Base-by-base conservation (phyloP, 2,888 invertebrate genomes). In the Sphecodes monilicornis region DNA sequence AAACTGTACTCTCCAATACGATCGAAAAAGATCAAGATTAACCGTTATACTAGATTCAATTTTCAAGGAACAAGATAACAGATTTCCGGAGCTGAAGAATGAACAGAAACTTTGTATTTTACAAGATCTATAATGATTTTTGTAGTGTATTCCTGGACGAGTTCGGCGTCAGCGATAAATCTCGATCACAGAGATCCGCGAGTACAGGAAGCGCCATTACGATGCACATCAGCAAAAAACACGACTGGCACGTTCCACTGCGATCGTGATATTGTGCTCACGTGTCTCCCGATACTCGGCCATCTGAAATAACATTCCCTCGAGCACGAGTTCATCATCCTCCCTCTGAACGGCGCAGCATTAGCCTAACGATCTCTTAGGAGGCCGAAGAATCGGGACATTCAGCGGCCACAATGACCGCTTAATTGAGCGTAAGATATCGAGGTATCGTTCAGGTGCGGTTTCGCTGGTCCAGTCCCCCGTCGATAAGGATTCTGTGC, bases 361-460 rank as follows among this genome's bases (percentile, higher is more conserved):
- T 73, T 77, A 39, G 71, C 76, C 76, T 88, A 89, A 90, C 86
- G 82, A 86, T 71, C 78, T 83, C 87, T 80, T 84, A 86, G 85
- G 88, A 86, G 84, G 82, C 78, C 89, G 88, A 89, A 90, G 90
- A 91, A 91, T 91, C 90, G 87, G 64, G 81, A 87, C 87, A 84
- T 86, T 90, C 83, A 83, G 84, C 76, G 87, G 84, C 73, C 86
- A 93, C 92, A 93, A 93, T 93, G 91, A 91, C 86, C 87, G 88
- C 87, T 91, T 91, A 93, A 93, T 93, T 92, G 91, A 92, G 86
- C 86, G 88, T 90, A 88, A 84, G 90, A 91, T 91, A 92, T 90
- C 90, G 81, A 87, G 82, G 88, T 88, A 90, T 88, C 87, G 89
- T 82, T 80, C 86, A 69, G 64, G 76, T 70, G 77, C 80, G 69